Percentiles rank a stretch among this genome's conserved stretches.
Evolutionary conservation across 1,140 invertebrate species (phyloP).

Genomic region (Homarus americanus): DNA sequence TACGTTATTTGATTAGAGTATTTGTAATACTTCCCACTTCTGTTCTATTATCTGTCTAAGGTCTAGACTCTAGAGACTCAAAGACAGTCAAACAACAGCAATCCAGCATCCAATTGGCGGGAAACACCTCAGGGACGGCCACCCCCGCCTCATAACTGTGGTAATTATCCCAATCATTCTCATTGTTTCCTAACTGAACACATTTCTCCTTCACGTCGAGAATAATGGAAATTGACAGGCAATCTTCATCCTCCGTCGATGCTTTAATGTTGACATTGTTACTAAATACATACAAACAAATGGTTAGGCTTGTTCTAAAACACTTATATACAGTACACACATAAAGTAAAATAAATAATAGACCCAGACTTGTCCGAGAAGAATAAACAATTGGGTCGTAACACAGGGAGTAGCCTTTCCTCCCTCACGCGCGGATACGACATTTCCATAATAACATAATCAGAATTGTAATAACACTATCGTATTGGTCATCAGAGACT

Average conservation of each 20-base stretch:
- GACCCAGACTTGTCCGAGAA: neutral
- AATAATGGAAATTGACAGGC: too few relatives aligned
- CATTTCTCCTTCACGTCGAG: neutral
- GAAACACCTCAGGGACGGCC: slow-evolving; percentile 5
- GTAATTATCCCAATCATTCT: neutral
- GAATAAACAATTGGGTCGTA: neutral
- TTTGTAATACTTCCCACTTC: too few relatives aligned
- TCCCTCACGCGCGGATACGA: slow-evolving; percentile 16
- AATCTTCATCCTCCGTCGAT: too few relatives aligned
- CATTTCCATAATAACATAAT: slow-evolving; percentile 64
- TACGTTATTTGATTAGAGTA: too few relatives aligned
- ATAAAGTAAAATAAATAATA: neutral
- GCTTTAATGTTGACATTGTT: too few relatives aligned
- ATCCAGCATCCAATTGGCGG: neutral
- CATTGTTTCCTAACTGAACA: neutral
- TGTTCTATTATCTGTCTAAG: too few relatives aligned
- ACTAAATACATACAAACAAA: too few relatives aligned
- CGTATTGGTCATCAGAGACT: slow-evolving; percentile 55
- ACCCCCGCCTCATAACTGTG: neutral
- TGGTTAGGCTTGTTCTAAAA: too few relatives aligned
- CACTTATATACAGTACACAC: too few relatives aligned
- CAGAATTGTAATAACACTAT: slow-evolving; percentile 58
- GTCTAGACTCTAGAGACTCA: too few relatives aligned
- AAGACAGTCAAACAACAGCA: too few relatives aligned
- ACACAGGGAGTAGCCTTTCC: neutral